Percentiles rank a stretch among this genome's conserved stretches.
Conservation (phyloP, 2,797 vertebrate species). For the Glossophaga mutica region DNA sequence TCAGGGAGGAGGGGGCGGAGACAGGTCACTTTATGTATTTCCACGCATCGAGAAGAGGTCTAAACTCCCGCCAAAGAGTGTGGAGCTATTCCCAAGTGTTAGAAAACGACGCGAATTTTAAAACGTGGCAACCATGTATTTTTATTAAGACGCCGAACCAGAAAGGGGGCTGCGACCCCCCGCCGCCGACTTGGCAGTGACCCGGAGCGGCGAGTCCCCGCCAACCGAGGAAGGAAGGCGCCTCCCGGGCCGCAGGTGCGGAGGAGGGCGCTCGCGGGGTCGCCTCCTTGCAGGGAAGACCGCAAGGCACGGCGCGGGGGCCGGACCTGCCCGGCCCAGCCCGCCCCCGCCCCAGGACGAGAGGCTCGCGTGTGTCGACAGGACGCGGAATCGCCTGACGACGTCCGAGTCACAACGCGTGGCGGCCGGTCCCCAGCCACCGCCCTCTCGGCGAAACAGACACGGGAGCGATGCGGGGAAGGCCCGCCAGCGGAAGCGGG, state of each 20-base stretch:
- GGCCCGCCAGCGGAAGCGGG: neutral
- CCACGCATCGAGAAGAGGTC: neutral
- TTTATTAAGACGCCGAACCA: neutral
- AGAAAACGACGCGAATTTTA: neutral
- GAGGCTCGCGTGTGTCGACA: neutral
- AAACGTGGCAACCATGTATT: neutral
- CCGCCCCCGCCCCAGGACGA: neutral
- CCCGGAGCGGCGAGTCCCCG: too few species aligned
- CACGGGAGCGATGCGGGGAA: neutral
- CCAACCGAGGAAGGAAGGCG: neutral
- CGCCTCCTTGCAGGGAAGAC: too few species aligned
- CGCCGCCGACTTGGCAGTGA: too few species aligned
- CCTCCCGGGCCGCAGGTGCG: neutral
- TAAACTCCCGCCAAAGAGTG: neutral
- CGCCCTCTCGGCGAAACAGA: neutral
- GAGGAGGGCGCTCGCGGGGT: neutral
- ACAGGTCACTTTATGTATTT: neutral
- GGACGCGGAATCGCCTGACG: neutral
- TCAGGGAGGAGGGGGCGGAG: neutral
- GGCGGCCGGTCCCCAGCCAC: neutral
- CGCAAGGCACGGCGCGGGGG: too few species aligned
- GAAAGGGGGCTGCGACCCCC: too few species aligned
- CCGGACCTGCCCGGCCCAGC: neutral
- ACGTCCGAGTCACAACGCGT: neutral
- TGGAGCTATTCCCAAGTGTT: neutral